phyloP scores from a whole-genome alignment of 1,140 invertebrate species.

The Bombus superbus region DNA sequence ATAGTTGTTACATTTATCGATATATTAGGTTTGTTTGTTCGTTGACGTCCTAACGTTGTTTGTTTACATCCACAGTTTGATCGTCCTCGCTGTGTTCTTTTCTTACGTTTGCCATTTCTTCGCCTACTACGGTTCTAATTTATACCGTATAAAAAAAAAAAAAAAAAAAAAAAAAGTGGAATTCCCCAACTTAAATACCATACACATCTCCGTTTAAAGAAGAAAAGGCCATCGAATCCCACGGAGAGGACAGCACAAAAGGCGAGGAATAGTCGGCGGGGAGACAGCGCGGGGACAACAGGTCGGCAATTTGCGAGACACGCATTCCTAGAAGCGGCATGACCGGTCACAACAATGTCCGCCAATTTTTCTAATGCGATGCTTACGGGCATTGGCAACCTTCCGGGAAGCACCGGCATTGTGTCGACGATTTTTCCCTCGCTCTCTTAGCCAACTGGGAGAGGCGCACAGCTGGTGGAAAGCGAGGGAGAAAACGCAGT shows the following conservation, averaged over 20 bases:
- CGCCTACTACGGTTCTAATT: too few species aligned
- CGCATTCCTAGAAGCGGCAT: constrained; percentile 71
- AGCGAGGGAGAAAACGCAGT: constrained; percentile 49
- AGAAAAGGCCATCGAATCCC: background rate
- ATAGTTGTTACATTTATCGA: background rate
- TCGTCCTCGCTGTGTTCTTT: background rate
- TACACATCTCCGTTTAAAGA: background rate
- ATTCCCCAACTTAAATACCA: too few species aligned
- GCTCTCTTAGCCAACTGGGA: background rate
- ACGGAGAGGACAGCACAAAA: background rate
- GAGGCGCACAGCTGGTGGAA: constrained; percentile 47
- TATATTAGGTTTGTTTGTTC: background rate
- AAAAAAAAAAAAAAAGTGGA: too few species aligned
- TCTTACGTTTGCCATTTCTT: background rate
- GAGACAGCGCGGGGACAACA: constrained; percentile 38
- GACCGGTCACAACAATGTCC: constrained; percentile 71
- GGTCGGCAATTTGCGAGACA: constrained; percentile 69
- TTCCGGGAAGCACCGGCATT: constrained; percentile 74
- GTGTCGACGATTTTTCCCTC: constrained; percentile 65
- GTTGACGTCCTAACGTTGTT: background rate
- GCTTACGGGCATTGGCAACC: constrained; percentile 66
- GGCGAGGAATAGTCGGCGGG: background rate
- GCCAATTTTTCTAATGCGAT: constrained; percentile 72
- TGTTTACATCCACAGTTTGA: background rate
- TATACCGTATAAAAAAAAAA: too few species aligned